Evolutionary conservation across 2,113 vertebrate genomes (phyloP).

Genomic region (Chionis minor): DNA sequence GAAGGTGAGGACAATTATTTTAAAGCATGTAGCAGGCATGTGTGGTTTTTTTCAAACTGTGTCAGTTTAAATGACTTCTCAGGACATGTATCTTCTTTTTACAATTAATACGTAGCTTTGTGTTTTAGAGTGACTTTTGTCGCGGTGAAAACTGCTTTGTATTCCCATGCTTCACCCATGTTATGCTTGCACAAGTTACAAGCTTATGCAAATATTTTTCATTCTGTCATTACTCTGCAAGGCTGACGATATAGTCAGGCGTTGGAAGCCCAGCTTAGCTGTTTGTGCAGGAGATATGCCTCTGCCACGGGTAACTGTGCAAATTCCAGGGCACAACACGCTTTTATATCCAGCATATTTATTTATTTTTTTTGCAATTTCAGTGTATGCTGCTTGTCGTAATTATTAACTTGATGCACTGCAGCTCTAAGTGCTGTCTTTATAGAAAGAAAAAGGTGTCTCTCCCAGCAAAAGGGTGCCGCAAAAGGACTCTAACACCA

Average conservation of each 20-base stretch:
- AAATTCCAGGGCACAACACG: not conserved
- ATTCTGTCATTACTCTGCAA: not conserved
- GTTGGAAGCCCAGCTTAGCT: not conserved
- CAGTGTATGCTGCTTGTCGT: not conserved
- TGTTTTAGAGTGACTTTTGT: not conserved
- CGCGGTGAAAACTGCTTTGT: not conserved
- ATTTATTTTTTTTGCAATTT: not conserved
- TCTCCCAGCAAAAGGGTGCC: not conserved
- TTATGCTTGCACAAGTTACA: not conserved
- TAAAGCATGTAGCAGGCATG: not conserved
- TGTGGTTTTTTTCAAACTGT: not conserved
- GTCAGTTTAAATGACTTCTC: not conserved
- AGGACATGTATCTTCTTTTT: not conserved
- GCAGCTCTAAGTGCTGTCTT: not conserved
- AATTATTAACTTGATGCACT: not conserved
- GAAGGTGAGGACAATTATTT: not conserved
- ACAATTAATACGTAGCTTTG: not conserved
- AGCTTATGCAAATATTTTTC: conserved; percentile 39
- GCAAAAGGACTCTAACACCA: not conserved
- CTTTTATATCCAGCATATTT: not conserved
- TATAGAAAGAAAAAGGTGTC: not conserved
- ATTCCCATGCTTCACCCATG: not conserved
- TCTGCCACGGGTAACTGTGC: not conserved
- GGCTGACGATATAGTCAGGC: not conserved
- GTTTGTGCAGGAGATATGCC: not conserved